Conservation (phyloP, 2,797 vertebrate genomes). For the Sciurus carolinensis region DNA sequence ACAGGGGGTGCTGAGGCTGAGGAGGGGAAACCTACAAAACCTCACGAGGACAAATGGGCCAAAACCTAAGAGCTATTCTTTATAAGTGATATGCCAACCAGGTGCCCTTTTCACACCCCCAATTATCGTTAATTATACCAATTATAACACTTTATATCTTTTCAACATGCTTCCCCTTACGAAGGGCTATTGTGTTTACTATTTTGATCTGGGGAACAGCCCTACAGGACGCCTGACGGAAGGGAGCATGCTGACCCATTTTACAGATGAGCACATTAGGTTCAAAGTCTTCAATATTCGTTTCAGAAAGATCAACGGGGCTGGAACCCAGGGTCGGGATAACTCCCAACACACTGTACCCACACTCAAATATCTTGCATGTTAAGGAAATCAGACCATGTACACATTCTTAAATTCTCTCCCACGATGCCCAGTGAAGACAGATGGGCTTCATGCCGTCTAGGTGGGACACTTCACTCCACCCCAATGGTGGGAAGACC, state of each 20-base stretch:
- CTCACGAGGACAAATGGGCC: neutral
- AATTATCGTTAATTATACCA: neutral
- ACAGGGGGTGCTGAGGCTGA: accelerated
- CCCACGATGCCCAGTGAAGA: neutral
- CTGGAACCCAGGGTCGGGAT: neutral
- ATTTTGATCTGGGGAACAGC: neutral
- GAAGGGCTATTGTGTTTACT: slow-evolving; percentile 44
- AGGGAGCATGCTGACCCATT: neutral
- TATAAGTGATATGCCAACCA: neutral
- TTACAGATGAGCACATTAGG: neutral
- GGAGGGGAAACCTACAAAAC: too few species aligned
- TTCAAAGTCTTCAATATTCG: neutral
- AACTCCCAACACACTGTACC: accelerated
- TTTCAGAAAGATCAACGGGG: neutral
- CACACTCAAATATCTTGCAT: neutral
- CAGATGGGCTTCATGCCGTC: accelerated
- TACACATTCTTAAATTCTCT: neutral
- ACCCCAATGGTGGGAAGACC: neutral
- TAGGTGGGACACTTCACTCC: neutral
- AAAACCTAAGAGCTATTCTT: neutral
- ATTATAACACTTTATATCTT: slow-evolving; percentile 17
- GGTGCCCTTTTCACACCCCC: neutral
- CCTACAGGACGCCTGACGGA: neutral
- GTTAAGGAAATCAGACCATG: neutral
- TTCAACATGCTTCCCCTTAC: slow-evolving; percentile 28